Evolutionary conservation across 2,797 vertebrate species (phyloP).

Genomic region (Macroramphosus scolopax): DNA sequence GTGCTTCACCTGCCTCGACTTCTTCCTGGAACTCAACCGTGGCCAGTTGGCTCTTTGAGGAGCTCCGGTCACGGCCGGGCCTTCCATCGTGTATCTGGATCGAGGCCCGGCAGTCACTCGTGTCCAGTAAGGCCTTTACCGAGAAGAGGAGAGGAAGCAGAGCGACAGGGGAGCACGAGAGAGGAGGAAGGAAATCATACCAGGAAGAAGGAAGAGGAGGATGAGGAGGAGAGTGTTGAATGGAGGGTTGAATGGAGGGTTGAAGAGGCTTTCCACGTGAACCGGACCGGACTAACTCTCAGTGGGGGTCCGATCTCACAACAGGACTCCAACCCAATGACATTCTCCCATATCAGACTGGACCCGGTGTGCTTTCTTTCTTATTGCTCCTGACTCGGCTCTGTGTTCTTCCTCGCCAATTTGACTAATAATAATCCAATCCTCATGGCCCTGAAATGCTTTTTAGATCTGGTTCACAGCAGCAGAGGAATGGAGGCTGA

Average conservation of each 20-base stretch:
- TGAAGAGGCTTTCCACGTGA: conserved; percentile 23
- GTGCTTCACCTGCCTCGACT: conserved; percentile 36
- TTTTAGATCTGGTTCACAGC: conserved; percentile 28
- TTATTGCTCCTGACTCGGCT: conserved; percentile 35
- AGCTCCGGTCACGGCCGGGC: conserved; percentile 44
- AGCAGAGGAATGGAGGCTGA: conserved; percentile 1
- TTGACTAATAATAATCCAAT: conserved; percentile 21
- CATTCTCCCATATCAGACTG: conserved; percentile 23
- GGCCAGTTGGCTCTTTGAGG: conserved; percentile 33
- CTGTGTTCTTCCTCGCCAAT: conserved; percentile 21
- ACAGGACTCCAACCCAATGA: conserved; percentile 26
- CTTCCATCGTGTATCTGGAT: conserved; percentile 42
- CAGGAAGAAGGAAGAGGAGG: neutral
- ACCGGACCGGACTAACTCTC: conserved; percentile 26
- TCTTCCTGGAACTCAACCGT: conserved; percentile 6
- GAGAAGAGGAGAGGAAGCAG: conserved; percentile 31
- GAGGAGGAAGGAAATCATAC: conserved; percentile 12
- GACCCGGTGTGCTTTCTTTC: conserved; percentile 39
- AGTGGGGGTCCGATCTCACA: conserved; percentile 37
- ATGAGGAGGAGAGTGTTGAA: neutral
- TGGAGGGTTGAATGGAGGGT: conserved; percentile 16
- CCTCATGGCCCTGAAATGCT: conserved; percentile 31
- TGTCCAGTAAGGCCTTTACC: conserved; percentile 62
- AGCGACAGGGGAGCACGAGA: conserved; percentile 10
- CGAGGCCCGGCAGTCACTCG: conserved; percentile 30